Conservation (phyloP, 2,113 vertebrate species). For the Nothoprocta perdicaria region DNA sequence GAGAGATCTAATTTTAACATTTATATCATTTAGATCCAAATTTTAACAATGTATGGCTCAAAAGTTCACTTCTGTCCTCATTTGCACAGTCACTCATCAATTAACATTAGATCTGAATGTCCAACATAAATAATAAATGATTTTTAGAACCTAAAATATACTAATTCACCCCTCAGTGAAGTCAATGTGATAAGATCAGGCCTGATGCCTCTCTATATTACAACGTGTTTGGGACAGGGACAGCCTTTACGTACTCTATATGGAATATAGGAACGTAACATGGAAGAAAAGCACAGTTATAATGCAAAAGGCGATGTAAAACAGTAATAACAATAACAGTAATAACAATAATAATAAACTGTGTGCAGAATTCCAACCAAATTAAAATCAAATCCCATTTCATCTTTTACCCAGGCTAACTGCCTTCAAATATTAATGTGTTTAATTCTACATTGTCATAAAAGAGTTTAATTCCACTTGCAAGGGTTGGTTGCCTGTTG, state of each 20-base stretch:
- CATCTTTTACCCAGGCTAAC: not conserved
- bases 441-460: not conserved
- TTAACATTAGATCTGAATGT: not conserved
- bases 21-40: not conserved
- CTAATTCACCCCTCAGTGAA: not conserved
- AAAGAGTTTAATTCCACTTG: not conserved
- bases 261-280: not conserved
- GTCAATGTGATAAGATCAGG: not conserved
- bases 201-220: not conserved
- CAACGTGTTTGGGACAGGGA: not conserved
- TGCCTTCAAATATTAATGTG: not conserved
- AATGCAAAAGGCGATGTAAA: not conserved
- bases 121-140: not conserved
- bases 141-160: not conserved
- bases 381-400: not conserved
- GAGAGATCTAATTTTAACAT: not conserved
- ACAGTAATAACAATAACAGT: not conserved
- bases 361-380: not conserved
- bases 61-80: not conserved
- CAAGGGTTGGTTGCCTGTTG: not conserved
- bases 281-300: not conserved
- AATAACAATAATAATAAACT: not conserved
- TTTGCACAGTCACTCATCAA: not conserved
- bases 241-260: not conserved
- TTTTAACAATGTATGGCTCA: not conserved